phyloP scores from a whole-genome alignment of 2,888 invertebrate species.

The Diploptera punctata region DNA sequence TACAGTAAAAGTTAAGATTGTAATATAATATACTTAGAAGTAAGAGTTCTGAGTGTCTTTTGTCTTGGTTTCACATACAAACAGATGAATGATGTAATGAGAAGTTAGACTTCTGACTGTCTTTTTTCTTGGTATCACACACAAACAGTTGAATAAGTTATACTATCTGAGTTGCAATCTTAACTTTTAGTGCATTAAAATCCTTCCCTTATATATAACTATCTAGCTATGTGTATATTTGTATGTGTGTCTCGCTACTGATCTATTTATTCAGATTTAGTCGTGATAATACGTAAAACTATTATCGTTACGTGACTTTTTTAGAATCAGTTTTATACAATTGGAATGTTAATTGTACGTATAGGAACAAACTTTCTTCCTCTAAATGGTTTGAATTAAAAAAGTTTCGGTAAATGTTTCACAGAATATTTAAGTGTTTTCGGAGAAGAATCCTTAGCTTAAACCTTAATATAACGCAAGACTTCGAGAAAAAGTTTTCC shows the following conservation, averaged over 20 bases:
- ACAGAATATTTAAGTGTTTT: background rate
- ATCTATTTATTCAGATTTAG: background rate
- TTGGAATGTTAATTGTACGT: conserved; percentile 19
- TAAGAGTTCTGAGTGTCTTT: too few relatives aligned
- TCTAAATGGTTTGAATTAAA: background rate
- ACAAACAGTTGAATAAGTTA: too few relatives aligned
- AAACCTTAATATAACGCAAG: background rate
- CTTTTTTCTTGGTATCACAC: too few relatives aligned
- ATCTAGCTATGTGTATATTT: background rate
- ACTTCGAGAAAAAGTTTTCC: background rate
- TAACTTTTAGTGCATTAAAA: too few relatives aligned
- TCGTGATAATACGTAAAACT: too few relatives aligned
- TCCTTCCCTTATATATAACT: background rate
- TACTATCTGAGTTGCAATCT: too few relatives aligned
- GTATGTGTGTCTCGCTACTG: background rate
- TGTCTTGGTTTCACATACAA: too few relatives aligned
- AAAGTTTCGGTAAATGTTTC: background rate
- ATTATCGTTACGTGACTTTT: too few relatives aligned
- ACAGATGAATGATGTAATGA: too few relatives aligned
- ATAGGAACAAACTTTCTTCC: background rate
- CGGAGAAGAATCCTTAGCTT: background rate
- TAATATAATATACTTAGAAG: too few relatives aligned
- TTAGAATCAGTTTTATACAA: too few relatives aligned
- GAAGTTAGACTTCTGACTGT: too few relatives aligned
- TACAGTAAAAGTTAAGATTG: background rate